Conservation (phyloP, 2,797 vertebrate species). For the Sebastolobus altivelis region DNA sequence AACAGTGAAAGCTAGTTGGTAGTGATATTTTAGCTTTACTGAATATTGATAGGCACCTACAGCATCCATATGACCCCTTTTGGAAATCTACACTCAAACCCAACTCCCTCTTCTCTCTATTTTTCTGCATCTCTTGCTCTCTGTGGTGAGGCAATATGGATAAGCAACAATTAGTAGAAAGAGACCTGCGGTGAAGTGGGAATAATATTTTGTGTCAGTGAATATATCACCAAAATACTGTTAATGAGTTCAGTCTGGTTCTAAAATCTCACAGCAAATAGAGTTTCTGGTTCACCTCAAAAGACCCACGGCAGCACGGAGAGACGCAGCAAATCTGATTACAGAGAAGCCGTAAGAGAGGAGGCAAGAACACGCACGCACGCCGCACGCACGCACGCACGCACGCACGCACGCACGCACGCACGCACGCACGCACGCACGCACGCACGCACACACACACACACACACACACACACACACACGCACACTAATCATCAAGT, state of each 20-base stretch:
- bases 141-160: not conserved
- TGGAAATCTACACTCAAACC: too few relatives aligned
- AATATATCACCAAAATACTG: not conserved
- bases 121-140: too few relatives aligned
- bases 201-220: slow-evolving; percentile 11
- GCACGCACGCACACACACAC: slow-evolving; percentile 1
- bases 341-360: not conserved
- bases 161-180: not conserved
- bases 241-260: slow-evolving; percentile 17
- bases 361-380: not conserved
- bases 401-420: not conserved
- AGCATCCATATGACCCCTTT: not conserved
- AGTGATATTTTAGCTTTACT: not conserved
- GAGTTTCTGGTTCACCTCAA: slow-evolving; percentile 14
- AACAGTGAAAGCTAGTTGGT: not conserved
- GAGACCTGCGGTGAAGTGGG: not conserved
- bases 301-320: not conserved
- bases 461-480: not conserved
- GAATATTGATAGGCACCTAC: not conserved
- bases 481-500: slow-evolving; percentile 27
- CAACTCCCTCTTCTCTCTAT: too few relatives aligned
- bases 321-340: slow-evolving; percentile 11
- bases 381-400: not conserved
- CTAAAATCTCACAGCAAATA: not conserved
- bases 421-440: not conserved